Evolutionary conservation across 2,888 invertebrate species (phyloP).

Genomic region (Athrips mouffetella): DNA sequence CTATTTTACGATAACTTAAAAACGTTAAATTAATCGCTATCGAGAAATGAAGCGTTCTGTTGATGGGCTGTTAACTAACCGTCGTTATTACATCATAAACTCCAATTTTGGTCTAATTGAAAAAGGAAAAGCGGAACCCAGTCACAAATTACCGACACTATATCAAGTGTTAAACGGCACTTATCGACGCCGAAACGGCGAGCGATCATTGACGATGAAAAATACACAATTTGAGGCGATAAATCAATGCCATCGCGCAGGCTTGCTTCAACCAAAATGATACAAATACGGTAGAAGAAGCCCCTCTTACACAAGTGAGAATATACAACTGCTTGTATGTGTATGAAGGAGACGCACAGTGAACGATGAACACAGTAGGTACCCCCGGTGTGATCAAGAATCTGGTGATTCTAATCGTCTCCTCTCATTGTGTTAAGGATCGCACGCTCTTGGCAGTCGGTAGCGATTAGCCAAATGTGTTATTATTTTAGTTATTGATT

Average conservation of each 20-base stretch:
- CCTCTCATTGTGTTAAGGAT: too few relatives aligned
- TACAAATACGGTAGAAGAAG: background rate
- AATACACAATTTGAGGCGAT: slow-evolving; percentile 75
- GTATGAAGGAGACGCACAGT: too few relatives aligned
- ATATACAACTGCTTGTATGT: too few relatives aligned
- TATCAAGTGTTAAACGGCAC: slow-evolving; percentile 77
- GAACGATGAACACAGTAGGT: too few relatives aligned
- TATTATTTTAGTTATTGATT: too few relatives aligned
- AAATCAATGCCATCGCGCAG: slow-evolving; percentile 62
- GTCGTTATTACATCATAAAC: slow-evolving; percentile 57
- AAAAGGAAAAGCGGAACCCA: slow-evolving; percentile 66
- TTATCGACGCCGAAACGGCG: slow-evolving; percentile 71
- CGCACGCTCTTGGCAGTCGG: too few relatives aligned
- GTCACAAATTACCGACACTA: slow-evolving; percentile 76
- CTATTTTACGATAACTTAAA: slow-evolving; percentile 36
- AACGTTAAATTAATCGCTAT: slow-evolving; percentile 42
- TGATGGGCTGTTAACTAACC: slow-evolving; percentile 46
- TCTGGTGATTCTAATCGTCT: too few relatives aligned
- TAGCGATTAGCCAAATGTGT: too few relatives aligned
- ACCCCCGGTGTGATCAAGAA: too few relatives aligned
- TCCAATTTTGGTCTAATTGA: slow-evolving; percentile 72
- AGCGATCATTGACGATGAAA: slow-evolving; percentile 67
- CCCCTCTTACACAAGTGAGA: background rate
- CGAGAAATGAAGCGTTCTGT: slow-evolving; percentile 38
- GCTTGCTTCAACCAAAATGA: slow-evolving; percentile 27